Percentiles rank a stretch among this genome's conserved stretches.
Conservation (phyloP, 2,113 vertebrate species). For the Paraplagusia blochii region DNA sequence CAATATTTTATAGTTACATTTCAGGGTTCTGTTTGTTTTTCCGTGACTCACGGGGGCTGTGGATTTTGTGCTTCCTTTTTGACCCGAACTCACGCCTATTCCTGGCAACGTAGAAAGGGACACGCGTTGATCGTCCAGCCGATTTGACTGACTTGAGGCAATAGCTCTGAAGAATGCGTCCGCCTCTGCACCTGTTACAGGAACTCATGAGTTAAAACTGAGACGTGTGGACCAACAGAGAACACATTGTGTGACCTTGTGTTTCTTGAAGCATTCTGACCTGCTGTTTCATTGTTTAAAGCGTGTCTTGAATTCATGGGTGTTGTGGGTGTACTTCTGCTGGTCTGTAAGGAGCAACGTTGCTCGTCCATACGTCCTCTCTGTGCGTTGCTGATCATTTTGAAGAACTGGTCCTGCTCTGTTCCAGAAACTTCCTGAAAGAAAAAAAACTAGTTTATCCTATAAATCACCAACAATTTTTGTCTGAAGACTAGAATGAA, state of each 20-base stretch:
- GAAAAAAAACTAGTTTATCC: neutral
- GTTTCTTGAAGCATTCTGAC: constrained; percentile 43
- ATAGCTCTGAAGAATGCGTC: constrained; percentile 73
- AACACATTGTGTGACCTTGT: constrained; percentile 12
- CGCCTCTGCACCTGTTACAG: constrained; percentile 65
- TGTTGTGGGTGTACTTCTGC: constrained; percentile 44
- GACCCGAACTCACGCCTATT: constrained; percentile 39
- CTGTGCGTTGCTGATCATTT: constrained; percentile 79
- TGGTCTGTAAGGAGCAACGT: constrained; percentile 74
- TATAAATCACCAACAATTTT: neutral
- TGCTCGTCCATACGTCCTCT: constrained; percentile 82
- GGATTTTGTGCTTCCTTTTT: constrained; percentile 31
- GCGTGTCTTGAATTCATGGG: constrained; percentile 46
- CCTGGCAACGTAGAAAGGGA: constrained; percentile 40
- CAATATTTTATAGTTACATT: neutral
- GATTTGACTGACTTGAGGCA: constrained; percentile 29
- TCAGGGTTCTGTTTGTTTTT: neutral
- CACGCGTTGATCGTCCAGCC: constrained; percentile 49
- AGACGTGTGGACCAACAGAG: neutral
- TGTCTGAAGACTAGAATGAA: too few relatives aligned
- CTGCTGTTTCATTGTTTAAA: constrained; percentile 34
- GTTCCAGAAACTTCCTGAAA: constrained; percentile 29
- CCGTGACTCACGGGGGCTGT: constrained; percentile 26
- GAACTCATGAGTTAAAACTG: constrained; percentile 20
- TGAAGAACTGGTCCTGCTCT: constrained; percentile 79